phyloP scores from a whole-genome alignment of 1,140 invertebrate species.

The Meloidogyne exigua region DNA sequence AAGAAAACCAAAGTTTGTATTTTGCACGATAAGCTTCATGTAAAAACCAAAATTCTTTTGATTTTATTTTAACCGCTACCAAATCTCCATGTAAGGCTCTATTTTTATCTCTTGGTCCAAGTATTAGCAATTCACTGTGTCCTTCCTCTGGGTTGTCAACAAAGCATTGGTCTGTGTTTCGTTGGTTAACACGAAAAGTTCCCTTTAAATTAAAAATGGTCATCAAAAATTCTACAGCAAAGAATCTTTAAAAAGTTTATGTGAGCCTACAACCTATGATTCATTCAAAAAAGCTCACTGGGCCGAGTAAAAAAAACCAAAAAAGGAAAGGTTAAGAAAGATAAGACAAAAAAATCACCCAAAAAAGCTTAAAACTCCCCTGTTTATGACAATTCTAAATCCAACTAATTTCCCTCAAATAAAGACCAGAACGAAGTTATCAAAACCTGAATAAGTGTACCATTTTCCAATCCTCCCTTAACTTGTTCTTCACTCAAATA shows the following conservation, averaged over 20 bases:
- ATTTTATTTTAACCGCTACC: constrained; percentile 29
- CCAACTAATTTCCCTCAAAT: too few species aligned
- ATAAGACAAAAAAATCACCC: constrained; percentile 24
- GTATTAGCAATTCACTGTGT: constrained; percentile 35
- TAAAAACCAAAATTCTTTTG: constrained; percentile 26
- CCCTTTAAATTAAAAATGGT: too few species aligned
- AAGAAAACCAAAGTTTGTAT: constrained; percentile 12
- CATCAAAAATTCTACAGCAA: too few species aligned
- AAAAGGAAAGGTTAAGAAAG: too few species aligned
- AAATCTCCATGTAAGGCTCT: constrained; percentile 47
- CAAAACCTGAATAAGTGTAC: constrained; percentile 12
- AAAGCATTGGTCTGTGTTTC: constrained; percentile 48
- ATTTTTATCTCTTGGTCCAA: constrained; percentile 45
- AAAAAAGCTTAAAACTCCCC: background rate
- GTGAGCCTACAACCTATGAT: too few species aligned
- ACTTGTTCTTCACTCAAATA: constrained; percentile 15
- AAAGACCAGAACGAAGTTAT: too few species aligned
- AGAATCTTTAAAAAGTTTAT: too few species aligned
- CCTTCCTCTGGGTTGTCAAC: constrained; percentile 43
- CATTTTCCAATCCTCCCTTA: constrained; percentile 27
- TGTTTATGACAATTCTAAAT: too few species aligned
- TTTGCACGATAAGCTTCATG: constrained; percentile 17
- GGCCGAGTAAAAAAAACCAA: too few species aligned
- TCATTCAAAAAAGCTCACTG: too few species aligned
- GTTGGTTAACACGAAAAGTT: constrained; percentile 45